phyloP scores from a whole-genome alignment of 2,888 invertebrate genomes.

The Rhynchonema sp. region DNA sequence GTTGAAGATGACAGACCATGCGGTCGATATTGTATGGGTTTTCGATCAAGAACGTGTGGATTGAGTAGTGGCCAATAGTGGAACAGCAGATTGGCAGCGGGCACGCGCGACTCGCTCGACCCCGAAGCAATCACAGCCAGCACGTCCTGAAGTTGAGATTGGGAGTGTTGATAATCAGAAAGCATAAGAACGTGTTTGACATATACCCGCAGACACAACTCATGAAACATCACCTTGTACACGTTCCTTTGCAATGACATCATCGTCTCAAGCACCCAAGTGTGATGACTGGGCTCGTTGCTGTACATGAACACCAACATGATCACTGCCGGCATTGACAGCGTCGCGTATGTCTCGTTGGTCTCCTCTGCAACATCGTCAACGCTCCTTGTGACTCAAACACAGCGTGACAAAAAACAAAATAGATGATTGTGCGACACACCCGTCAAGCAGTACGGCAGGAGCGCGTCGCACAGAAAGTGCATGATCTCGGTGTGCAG shows the following conservation, averaged over 20 bases:
- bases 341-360: slow-evolving; percentile 14
- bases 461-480: slow-evolving; percentile 75
- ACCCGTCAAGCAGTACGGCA: slow-evolving; percentile 63
- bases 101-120: slow-evolving; percentile 72
- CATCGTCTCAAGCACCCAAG: slow-evolving; percentile 79
- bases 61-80: slow-evolving; percentile 98
- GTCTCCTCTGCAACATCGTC: slow-evolving; percentile 4
- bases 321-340: slow-evolving; percentile 45
- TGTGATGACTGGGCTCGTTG: slow-evolving; percentile 81
- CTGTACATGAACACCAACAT: slow-evolving; percentile 96
- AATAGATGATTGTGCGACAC: background rate
- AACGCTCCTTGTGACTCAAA: background rate
- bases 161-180: too few species aligned
- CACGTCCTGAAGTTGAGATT: slow-evolving; percentile 59
- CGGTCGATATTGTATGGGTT: slow-evolving; percentile 64
- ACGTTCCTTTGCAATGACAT: slow-evolving; percentile 80
- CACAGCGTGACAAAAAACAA: background rate
- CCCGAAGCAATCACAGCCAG: slow-evolving; percentile 90
- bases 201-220: too few species aligned
- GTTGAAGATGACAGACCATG: slow-evolving; percentile 31
- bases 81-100: slow-evolving; percentile 85
- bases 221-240: slow-evolving; percentile 50
- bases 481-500: slow-evolving; percentile 86
- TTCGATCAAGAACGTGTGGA: slow-evolving; percentile 70
- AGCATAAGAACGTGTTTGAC: too few species aligned